These are phyloP conservation scores for Chromis chromis DNA, from an alignment of 2,797 vertebrate genomes.

Conservation along the genomic window DNA sequence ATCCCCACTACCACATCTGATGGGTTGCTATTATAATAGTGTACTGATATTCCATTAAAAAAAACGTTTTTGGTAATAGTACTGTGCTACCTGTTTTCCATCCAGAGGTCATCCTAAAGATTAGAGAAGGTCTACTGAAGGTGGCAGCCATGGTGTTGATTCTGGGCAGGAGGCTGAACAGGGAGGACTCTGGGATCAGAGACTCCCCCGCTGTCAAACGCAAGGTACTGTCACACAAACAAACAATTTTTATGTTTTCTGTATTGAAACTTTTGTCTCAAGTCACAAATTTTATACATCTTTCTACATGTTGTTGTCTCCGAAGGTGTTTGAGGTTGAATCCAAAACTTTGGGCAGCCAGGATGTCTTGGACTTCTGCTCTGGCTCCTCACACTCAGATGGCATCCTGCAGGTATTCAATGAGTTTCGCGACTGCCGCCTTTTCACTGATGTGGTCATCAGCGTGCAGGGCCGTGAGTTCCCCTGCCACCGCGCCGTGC, in stretches of 20 bases:
- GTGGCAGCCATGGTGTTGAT: conserved; percentile 97
- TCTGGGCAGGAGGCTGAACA: conserved; percentile 94
- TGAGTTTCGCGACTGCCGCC: conserved; percentile 93
- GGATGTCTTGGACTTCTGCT: conserved; percentile 95
- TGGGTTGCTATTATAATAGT: not conserved
- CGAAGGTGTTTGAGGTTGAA: conserved; percentile 93
- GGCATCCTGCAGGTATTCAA: conserved; percentile 97
- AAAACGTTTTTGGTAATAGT: not conserved
- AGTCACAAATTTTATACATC: not conserved
- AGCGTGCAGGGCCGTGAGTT: conserved; percentile 97
- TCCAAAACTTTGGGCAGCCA: conserved; percentile 88
- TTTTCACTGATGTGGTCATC: conserved; percentile 98
- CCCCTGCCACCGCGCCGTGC: conserved; percentile 95
- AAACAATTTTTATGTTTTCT: not conserved
- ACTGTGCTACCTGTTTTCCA: conserved; percentile 13
- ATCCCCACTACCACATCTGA: not conserved
- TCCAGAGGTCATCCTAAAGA: conserved; percentile 46
- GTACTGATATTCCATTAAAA: not conserved
- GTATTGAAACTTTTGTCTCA: not conserved
- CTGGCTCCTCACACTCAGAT: conserved; percentile 94
- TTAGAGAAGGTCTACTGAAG: conserved; percentile 48
- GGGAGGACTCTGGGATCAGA: conserved; percentile 92
- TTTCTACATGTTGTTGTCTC: conserved; percentile 25
- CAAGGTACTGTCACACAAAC: conserved; percentile 79
- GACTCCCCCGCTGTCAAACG: conserved; percentile 97